Percentiles rank a stretch among this genome's conserved stretches.
Conservation (phyloP, 2,888 invertebrate genomes). For the Harmothoe impar region DNA sequence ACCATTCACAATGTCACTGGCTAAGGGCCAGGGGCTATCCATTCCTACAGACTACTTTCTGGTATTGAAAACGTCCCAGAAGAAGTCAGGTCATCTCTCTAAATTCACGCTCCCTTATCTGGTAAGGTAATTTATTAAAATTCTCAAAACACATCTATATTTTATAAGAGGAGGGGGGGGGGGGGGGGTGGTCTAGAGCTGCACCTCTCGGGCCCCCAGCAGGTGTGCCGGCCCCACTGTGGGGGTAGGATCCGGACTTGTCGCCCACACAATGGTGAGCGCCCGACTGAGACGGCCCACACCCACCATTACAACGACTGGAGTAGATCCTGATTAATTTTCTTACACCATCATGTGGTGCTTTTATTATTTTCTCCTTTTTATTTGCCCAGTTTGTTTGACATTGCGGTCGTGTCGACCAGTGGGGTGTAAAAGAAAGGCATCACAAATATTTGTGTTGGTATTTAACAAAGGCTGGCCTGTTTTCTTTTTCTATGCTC, state of each 20-base stretch:
- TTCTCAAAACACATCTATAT: no score
- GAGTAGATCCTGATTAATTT: constrained; percentile 13
- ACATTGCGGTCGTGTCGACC: neutral
- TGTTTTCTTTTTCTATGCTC: neutral
- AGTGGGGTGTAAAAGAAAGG: neutral
- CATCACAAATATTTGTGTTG: constrained; percentile 29
- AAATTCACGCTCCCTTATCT: no score
- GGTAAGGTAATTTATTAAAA: no score
- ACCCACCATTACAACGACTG: neutral
- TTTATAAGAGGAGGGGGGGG: no score
- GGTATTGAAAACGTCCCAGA: no score
- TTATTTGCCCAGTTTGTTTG: neutral
- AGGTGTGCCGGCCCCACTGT: neutral
- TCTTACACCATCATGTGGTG: neutral
- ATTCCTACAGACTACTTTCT: no score
- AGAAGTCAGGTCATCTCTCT: no score
- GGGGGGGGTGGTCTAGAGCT: no score
- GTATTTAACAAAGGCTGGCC: neutral
- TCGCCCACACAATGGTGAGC: neutral
- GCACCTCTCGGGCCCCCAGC: neutral
- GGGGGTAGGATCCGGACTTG: neutral
- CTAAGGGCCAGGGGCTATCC: no score
- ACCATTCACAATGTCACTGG: no score
- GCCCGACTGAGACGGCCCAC: neutral
- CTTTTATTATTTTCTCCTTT: neutral